Evolutionary conservation across 1,140 invertebrate genomes (phyloP).

Genomic region (Brachionus sp.): DNA sequence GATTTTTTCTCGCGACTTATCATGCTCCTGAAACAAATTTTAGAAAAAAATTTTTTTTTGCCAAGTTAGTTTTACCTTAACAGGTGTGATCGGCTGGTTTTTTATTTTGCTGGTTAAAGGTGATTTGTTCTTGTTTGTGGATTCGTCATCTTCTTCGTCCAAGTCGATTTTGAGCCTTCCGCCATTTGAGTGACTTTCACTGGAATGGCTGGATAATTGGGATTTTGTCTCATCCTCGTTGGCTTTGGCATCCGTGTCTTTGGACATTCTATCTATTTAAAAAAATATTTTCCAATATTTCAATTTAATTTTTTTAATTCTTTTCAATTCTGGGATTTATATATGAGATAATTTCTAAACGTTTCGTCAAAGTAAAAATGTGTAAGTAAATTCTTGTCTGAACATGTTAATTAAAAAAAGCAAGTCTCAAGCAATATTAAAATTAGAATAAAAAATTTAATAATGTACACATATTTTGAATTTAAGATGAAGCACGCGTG

Average conservation of each 20-base stretch:
- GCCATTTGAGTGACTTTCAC: not conserved
- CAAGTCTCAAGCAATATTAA: not conserved
- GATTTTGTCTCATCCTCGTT: constrained; percentile 4
- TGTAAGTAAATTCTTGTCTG: not conserved
- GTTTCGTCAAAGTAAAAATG: not conserved
- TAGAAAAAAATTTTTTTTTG: not conserved
- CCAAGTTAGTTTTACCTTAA: not conserved
- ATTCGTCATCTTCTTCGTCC: not conserved
- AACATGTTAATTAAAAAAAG: not conserved
- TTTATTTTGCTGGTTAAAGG: not conserved
- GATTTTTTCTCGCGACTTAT: not conserved
- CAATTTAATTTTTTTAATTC: not conserved
- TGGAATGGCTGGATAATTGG: not conserved
- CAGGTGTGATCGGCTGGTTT: not conserved
- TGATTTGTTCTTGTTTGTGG: not conserved
- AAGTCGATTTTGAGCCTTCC: not conserved
- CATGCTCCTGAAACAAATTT: not conserved
- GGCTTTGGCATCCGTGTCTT: not conserved
- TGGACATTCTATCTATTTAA: not conserved
- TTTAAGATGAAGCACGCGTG: not conserved
- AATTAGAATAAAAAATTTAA: constrained; percentile 13
- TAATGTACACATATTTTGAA: not conserved
- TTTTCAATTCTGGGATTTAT: not conserved
- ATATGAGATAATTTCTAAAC: not conserved
- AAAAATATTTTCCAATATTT: not conserved